phyloP scores from a whole-genome alignment of 1,140 invertebrate genomes.

The Holcopasites calliopsidis region DNA sequence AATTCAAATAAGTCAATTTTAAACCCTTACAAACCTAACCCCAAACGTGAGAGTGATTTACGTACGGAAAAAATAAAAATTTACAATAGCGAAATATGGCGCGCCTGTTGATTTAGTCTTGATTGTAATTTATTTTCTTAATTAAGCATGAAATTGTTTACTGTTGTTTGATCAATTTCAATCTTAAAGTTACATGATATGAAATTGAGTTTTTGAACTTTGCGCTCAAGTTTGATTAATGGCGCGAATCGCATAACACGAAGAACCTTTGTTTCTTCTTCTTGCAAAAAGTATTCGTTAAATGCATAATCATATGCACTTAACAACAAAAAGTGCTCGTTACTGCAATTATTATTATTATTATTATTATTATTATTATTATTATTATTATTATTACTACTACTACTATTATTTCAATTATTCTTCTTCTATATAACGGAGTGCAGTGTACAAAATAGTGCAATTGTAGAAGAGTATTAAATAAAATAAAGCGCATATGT shows the following conservation, averaged over 20 bases:
- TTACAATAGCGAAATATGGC: background rate
- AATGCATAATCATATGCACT: no score
- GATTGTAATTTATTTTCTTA: background rate
- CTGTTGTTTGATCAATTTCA: background rate
- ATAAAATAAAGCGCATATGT: no score
- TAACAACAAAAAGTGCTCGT: no score
- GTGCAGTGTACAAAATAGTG: no score
- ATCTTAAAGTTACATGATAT: background rate
- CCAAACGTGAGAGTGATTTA: background rate
- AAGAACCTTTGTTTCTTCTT: no score
- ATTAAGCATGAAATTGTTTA: background rate
- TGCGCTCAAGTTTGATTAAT: background rate
- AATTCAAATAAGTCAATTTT: no score
- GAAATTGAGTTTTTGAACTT: background rate
- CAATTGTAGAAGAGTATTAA: no score
- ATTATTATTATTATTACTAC: no score
- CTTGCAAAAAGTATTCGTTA: background rate
- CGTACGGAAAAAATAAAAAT: background rate
- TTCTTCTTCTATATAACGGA: no score
- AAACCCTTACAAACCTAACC: conserved; percentile 10
- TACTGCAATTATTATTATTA: no score
- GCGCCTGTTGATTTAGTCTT: background rate
- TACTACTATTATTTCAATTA: no score
- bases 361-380: no score
- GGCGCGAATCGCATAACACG: background rate